These are phyloP conservation scores for Paragorgia papillata DNA, from an alignment of 92 coral and sea anemone genomes.

Conservation along the genomic window DNA sequence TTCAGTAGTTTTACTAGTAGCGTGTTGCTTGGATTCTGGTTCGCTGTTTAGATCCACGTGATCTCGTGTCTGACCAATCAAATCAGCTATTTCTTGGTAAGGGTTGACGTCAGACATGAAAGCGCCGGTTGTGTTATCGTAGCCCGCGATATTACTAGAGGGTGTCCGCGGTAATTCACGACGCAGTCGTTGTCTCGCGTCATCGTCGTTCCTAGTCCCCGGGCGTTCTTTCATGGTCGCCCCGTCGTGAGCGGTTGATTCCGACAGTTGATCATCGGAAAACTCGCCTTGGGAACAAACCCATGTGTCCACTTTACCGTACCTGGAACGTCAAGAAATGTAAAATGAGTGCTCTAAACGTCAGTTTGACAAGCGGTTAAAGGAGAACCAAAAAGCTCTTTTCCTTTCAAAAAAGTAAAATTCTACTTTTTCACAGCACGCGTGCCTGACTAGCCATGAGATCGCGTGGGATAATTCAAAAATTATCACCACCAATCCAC, in stretches of 20 bases:
- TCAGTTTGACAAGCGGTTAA: neutral
- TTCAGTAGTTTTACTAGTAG: conserved; percentile 6
- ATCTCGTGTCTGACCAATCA: conserved; percentile 20
- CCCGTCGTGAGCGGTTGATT: conserved; percentile 28
- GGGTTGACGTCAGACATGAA: conserved; percentile 10
- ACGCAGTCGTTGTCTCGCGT: conserved; percentile 8
- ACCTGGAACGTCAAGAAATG: neutral
- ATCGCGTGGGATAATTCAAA: too few relatives aligned
- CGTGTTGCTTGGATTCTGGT: neutral
- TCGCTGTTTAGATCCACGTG: conserved; percentile 12
- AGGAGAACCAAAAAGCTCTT: too few relatives aligned
- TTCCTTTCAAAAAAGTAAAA: too few relatives aligned
- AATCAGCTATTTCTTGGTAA: conserved; percentile 39
- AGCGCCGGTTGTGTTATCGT: conserved; percentile 24
- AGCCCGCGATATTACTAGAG: neutral
- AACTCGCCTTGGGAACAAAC: conserved; percentile 21
- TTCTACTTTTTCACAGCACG: too few relatives aligned
- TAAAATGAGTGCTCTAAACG: neutral
- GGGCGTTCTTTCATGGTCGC: neutral
- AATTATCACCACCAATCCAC: too few relatives aligned
- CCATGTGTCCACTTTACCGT: conserved; percentile 36
- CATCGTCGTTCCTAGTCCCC: neutral
- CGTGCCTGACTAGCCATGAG: too few relatives aligned
- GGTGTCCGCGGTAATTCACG: conserved; percentile 41
- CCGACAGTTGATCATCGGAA: conserved; percentile 30